Conservation (phyloP, 2,797 vertebrate genomes). For the Acropternis orthonyx region DNA sequence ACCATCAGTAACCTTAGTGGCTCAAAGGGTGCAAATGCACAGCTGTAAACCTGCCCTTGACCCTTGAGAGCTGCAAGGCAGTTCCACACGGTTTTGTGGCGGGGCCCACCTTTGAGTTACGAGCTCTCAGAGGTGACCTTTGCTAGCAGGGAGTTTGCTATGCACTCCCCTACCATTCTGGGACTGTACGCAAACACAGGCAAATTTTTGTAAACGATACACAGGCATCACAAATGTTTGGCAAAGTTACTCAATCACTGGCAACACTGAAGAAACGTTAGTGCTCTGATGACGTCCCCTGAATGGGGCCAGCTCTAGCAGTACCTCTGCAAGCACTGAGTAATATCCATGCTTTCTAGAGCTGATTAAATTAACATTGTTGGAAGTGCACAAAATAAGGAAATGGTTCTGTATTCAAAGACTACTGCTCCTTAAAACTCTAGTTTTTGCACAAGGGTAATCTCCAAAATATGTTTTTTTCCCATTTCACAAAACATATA, state of each 20-base stretch:
- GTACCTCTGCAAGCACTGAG: neutral
- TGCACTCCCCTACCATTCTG: neutral
- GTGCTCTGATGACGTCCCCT: neutral
- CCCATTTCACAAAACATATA: neutral
- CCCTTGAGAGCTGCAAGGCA: neutral
- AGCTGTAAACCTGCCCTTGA: neutral
- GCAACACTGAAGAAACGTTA: neutral
- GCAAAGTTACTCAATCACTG: neutral
- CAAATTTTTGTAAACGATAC: neutral
- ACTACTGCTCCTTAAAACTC: neutral
- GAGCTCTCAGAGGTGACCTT: neutral
- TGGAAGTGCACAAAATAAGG: neutral
- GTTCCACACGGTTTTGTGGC: accelerated
- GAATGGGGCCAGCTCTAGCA: neutral
- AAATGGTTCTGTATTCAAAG: neutral
- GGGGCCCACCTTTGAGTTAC: neutral
- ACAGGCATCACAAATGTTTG: neutral
- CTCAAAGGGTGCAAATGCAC: neutral
- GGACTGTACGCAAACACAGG: neutral
- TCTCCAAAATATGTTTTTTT: neutral
- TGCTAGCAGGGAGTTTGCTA: neutral
- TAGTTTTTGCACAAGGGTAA: neutral
- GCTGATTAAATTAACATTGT: neutral
- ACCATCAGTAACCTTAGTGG: neutral
- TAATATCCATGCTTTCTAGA: neutral